Evolutionary conservation across 1,140 invertebrate species (phyloP), one percentile per base, ranked within the genome.

Genomic region (Patella vulgata): DNA sequence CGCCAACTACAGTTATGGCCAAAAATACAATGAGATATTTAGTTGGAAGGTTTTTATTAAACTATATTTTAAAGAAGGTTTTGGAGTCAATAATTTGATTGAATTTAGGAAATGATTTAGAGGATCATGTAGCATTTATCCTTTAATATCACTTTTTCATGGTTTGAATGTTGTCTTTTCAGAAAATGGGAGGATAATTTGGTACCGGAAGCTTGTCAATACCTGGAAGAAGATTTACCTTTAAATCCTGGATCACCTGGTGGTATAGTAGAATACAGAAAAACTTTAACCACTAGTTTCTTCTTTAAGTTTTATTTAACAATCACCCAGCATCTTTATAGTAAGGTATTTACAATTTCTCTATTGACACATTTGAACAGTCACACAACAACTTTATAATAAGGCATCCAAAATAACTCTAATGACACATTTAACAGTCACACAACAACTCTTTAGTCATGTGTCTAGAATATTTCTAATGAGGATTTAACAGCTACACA

Each of bases 271-370:
- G 87, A 89, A 50, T 98, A 94, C 82, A 86, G 95, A 48, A 88
- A 90, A 68, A 90, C 93, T 0, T 83, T 97, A 4, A 90, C 90
- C 3, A 79, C 69, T 28, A 90, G 94, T 78, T 89, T 98, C 66
- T 96, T 98, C 83, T 96, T 94, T 83, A 96, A 94, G 85, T 93
- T 92, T 62, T 97, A 90, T 76, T 75, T 95, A 25, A 84, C 88
- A 52, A 91, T 96, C 30, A 66, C 70, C n/a, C 48, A 71, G 59
- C 68, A 71, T 14, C 43, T 73, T 19, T 54, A 66, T 43, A 43
- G 64, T 39, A 59, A 50, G 70, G 73, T 77, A 59, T 23, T 36
- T 54, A 14, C 31, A 12, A 9, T 47, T 4, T 48, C 28, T 40
- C 14, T 63, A n/a, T n/a, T n/a, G n/a, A n/a, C n/a, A n/a, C n/a